phyloP scores from a whole-genome alignment of 2,113 vertebrate species.

The Psilopogon haemacephalus region DNA sequence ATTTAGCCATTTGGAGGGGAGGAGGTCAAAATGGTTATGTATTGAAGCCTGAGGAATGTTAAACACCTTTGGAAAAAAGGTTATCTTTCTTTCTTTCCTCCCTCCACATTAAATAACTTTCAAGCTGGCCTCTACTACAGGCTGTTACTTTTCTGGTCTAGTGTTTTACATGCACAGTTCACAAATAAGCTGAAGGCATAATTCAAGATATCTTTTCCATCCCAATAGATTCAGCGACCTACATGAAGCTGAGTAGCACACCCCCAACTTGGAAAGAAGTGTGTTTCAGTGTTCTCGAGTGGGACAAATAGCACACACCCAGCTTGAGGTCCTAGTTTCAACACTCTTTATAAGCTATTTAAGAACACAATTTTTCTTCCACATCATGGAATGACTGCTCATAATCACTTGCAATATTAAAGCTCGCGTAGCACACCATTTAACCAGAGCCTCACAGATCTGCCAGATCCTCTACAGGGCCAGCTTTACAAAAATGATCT shows the following conservation, averaged over 20 bases:
- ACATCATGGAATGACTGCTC: not conserved
- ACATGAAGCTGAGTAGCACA: not conserved
- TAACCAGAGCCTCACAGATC: not conserved
- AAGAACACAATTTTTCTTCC: not conserved
- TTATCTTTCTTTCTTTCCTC: not conserved
- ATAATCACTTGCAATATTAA: not conserved
- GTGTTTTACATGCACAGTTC: not conserved
- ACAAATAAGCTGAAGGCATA: not conserved
- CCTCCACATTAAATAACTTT: not conserved
- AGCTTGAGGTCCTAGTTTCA: not conserved
- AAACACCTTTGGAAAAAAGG: not conserved
- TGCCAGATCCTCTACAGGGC: not conserved
- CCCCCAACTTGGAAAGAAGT: not conserved
- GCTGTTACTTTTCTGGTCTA: not conserved
- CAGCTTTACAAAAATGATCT: conserved; percentile 20
- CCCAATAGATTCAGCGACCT: not conserved
- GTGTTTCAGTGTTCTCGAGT: not conserved
- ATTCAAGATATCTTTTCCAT: not conserved
- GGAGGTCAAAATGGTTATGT: not conserved
- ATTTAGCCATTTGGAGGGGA: not conserved
- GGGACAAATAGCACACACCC: not conserved
- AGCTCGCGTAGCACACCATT: not conserved
- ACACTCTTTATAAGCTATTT: not conserved
- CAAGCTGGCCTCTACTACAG: not conserved
- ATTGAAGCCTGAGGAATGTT: not conserved